Conservation (phyloP, 2,888 invertebrate species). For the Caenorhabditis panamensis region DNA sequence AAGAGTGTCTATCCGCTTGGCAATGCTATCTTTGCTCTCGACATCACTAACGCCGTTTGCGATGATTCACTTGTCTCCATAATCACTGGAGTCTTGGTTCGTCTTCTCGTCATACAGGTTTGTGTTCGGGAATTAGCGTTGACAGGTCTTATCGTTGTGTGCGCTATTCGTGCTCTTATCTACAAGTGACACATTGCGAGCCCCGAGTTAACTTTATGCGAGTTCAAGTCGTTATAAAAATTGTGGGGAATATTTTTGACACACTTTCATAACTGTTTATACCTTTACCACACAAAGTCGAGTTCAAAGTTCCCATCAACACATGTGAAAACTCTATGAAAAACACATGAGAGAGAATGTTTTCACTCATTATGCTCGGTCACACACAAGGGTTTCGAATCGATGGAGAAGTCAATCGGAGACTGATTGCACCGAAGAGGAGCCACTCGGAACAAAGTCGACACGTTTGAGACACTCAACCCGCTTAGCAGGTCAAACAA, state of each 20-base stretch:
- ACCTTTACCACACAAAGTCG: not conserved
- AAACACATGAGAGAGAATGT: not conserved
- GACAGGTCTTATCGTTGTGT: not conserved
- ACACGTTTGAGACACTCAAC: not conserved
- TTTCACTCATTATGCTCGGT: not conserved
- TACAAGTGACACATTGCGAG: not conserved
- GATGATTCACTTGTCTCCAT: constrained; percentile 65
- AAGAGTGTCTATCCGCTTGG: constrained; percentile 57
- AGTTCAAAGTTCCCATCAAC: not conserved
- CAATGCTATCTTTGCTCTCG: constrained; percentile 64
- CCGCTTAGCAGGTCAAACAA: not conserved
- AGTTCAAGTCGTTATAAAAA: not conserved
- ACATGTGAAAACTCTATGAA: not conserved
- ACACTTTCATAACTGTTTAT: not conserved
- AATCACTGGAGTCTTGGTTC: constrained; percentile 64
- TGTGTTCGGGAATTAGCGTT: constrained; percentile 2
- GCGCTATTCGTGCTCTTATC: not conserved
- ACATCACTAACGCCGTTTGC: constrained; percentile 55
- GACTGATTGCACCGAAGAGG: not conserved
- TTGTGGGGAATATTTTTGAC: too few relatives aligned
- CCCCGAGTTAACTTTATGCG: not conserved
- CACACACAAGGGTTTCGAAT: not conserved
- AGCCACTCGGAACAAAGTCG: not conserved
- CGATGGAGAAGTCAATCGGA: not conserved
- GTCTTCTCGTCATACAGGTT: constrained; percentile 63